Conservation (phyloP, 2,113 vertebrate genomes). For the Oplegnathus fasciatus region DNA sequence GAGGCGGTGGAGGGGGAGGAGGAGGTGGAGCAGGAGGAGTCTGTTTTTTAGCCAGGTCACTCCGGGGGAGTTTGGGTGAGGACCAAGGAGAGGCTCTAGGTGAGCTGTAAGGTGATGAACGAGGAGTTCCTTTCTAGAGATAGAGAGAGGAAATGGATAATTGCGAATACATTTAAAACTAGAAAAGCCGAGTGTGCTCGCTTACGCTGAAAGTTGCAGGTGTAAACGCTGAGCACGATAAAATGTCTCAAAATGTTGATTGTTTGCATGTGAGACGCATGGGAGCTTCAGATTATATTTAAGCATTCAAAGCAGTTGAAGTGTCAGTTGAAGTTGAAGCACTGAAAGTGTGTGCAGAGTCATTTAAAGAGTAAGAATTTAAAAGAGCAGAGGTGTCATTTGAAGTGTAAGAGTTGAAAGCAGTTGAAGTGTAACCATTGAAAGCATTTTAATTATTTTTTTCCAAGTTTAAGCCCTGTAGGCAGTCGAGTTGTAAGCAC, state of each 20-base stretch:
- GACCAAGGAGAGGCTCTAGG: constrained; percentile 90
- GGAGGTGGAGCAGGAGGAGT: constrained; percentile 72
- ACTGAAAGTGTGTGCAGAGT: not conserved
- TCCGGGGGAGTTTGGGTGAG: constrained; percentile 87
- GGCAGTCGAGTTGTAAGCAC: not conserved
- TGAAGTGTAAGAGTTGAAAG: not conserved
- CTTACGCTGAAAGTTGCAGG: not conserved
- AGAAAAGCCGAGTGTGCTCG: not conserved
- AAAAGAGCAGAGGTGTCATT: not conserved
- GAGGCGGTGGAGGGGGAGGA: constrained; percentile 76
- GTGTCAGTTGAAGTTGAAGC: not conserved
- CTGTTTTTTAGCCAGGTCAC: constrained; percentile 73
- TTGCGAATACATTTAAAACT: not conserved
- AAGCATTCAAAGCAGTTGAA: not conserved
- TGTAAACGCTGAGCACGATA: not conserved
- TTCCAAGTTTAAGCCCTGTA: not conserved
- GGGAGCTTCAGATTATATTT: too few species aligned
- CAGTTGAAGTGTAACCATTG: not conserved
- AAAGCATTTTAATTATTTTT: too few species aligned
- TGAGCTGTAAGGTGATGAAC: constrained; percentile 89
- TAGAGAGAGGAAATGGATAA: not conserved
- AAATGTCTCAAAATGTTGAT: not conserved
- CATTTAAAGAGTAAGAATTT: not conserved
- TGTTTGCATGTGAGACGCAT: not conserved
- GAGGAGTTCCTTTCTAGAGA: constrained; percentile 85